Base-by-base conservation (phyloP, 2,797 vertebrate genomes). In the Moxostoma hubbsi region DNA sequence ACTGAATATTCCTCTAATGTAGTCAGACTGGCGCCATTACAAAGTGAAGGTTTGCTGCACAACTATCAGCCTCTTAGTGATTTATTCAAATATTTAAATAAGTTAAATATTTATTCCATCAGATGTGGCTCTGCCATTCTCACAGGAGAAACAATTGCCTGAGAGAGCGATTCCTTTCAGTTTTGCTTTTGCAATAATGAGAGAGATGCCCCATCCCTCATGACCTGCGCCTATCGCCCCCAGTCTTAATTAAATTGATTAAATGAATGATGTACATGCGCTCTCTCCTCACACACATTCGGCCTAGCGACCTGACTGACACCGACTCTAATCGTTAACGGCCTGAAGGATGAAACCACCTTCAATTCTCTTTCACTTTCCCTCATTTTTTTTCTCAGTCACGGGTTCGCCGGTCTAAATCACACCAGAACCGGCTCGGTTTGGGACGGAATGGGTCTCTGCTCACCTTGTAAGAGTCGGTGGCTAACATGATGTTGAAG, bases 381-480 rank as follows among this genome's bases (percentile, higher is more conserved):
- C 2, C 10, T 24, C 10, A 10, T 24, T 36, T 46, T 49, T 49
- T 49, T 18, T 65, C 58, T 68, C 65, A 12, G 18, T 65, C 47
- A 65, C 51, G 8, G n/a, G 57, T 50, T 45, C 9, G 4, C 51
- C 69, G 46, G 15, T 10, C 36, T 70, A 0, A 15, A n/a, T 46
- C 45, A 13, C 13, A 58, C 65, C 43, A 49, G 64, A 5, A 51
- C 45, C 5, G 8, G 11, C 6, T 12, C 13, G 45, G 10, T 45
- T 15, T 7, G 5, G 8, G 9, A 15, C 51, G 2, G 5, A 3
- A 36, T 46, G 5, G 45, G 9, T 10, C 11, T 57, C n/a, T 67
- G 77, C 64, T 73, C 92, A 98, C 97, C 97, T 98, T 98, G 91
- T 99, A 99, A 2, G 97, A 99, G 68, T 99, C 97, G 12, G 97